Base-by-base conservation (phyloP, 1,140 invertebrate genomes). In the Copidosoma floridanum region DNA sequence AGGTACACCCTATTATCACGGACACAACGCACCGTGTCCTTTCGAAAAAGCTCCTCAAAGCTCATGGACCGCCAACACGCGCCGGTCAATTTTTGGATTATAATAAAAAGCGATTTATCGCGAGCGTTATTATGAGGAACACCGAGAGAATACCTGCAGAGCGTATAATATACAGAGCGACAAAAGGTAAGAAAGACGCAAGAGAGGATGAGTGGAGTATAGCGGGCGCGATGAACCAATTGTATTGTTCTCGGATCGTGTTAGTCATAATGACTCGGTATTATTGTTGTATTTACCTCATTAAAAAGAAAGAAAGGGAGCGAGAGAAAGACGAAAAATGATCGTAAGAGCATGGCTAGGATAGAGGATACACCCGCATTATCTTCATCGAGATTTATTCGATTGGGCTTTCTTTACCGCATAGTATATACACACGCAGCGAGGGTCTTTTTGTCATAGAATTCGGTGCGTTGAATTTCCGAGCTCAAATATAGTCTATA, bases 321-420 rank as follows among this genome's bases (percentile, higher is more conserved):
- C 21, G 21, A 46, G 16, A 40, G 35, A 23, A 43, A 38, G 48
- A 37, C 14, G 51, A 46, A 26, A 46, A 61, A n/a, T 38, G 20
- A 44, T 7, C 29, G 38, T 20, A 18, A 56, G 21, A 44, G 41
- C n/a, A n/a, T n/a, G n/a, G n/a, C n/a, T n/a, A n/a, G n/a, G n/a
- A n/a, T n/a, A n/a, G n/a, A n/a, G n/a, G n/a, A 57, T 50, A n/a
- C 53, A 50, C 48, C 58, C 54, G 44, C 37, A 44, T 63, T 70
- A 68, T 68, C 67, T 67, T 40, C 52, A 57, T 52, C 56, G 47
- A 64, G 61, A 59, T 59, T 59, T 59, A 59, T 59, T 53, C 27
- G 16, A 3, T 8, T 10, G 26, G 21, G 35, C n/a, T 14, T 24
- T n/a, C 52, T 2, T 12, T 27, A 35, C 10, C 29, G 29, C 29